phyloP scores from a whole-genome alignment of 2,113 vertebrate species.

The Nesoenas mayeri region DNA sequence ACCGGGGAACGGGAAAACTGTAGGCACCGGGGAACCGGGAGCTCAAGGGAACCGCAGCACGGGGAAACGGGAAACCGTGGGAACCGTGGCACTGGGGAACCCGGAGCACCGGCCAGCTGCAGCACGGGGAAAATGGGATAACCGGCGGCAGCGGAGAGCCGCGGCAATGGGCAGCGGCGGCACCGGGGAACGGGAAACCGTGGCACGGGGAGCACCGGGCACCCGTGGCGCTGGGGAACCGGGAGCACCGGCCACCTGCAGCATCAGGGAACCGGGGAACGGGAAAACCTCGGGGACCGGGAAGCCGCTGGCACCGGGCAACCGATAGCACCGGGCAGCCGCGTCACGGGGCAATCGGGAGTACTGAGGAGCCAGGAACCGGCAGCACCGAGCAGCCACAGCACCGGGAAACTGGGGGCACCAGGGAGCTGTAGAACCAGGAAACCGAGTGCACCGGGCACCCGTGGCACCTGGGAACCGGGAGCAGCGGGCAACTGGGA shows the following conservation, averaged over 20 bases:
- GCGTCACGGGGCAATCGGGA: neutral
- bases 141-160: neutral
- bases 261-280: neutral
- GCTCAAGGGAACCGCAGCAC: neutral
- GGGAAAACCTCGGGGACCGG: neutral
- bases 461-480: accelerated
- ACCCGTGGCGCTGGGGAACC: neutral
- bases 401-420: neutral
- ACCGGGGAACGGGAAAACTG: neutral
- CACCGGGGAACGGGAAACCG: neutral
- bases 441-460: neutral
- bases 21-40: neutral
- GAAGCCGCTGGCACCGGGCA: too few species aligned
- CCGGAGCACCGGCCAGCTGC: too few species aligned
- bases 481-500: neutral
- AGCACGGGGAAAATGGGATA: neutral
- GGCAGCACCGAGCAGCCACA: too few species aligned
- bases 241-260: neutral
- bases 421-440: too few species aligned
- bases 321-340: neutral
- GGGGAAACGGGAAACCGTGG: neutral
- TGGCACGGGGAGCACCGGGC: neutral
- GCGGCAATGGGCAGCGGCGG: neutral
- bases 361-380: neutral
- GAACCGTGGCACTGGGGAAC: neutral